phyloP scores from a whole-genome alignment of 2,888 invertebrate species.

The Drosophila mimica region DNA sequence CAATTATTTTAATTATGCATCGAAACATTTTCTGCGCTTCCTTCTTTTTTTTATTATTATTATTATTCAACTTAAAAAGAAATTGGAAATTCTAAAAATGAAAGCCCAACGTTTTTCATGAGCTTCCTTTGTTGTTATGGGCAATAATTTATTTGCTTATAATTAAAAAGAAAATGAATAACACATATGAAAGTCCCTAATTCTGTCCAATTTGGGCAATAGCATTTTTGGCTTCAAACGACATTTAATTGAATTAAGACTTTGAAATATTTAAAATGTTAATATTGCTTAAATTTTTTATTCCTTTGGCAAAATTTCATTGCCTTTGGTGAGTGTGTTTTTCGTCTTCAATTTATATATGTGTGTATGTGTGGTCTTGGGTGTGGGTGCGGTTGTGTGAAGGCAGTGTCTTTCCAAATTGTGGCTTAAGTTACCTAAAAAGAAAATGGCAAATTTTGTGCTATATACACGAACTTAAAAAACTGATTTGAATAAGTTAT shows the following conservation, averaged over 20 bases:
- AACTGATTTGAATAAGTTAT: background rate
- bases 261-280: slow-evolving; percentile 44
- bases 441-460: background rate
- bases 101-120: background rate
- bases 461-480: background rate
- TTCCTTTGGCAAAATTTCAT: slow-evolving; percentile 17
- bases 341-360: background rate
- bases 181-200: slow-evolving; percentile 42
- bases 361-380: background rate
- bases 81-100: slow-evolving; percentile 1
- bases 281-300: slow-evolving; percentile 17
- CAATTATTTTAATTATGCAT: slow-evolving; percentile 73
- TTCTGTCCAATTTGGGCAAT: slow-evolving; percentile 6
- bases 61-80: slow-evolving; percentile 26
- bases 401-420: slow-evolving; percentile 28
- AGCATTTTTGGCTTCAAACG: slow-evolving; percentile 31
- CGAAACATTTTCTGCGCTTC: slow-evolving; percentile 44
- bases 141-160: slow-evolving; percentile 53
- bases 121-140: slow-evolving; percentile 10
- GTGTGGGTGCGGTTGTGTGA: background rate
- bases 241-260: slow-evolving; percentile 62
- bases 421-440: background rate
- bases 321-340: background rate
- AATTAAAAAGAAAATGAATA: slow-evolving; percentile 57
- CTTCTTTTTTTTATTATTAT: slow-evolving; percentile 15